Base-by-base conservation (phyloP, 2,888 invertebrate species). In the Pseudococcus viburni region DNA sequence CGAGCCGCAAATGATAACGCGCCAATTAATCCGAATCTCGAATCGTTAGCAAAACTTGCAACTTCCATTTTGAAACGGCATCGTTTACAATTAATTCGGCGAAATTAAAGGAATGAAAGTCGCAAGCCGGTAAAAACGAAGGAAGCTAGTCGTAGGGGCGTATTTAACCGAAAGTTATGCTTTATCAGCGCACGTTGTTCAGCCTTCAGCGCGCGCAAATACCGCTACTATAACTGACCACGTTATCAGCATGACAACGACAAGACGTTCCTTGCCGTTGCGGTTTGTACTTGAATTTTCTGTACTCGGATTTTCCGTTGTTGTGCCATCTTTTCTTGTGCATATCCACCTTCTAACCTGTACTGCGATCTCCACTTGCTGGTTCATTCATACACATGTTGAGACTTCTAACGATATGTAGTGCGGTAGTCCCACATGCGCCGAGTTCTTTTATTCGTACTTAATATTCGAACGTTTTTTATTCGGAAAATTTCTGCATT, bases 261-360 rank as follows among this genome's bases (percentile, higher is more conserved):
- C 46, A 83, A 42, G 46, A 83, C 46, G 80, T 83, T 83, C 46
- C 80, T 83, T 33, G 42, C 46, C 46, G 80, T 83, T 83, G 42
- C 46, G 80, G 80, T 83, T 83, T 83, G 80, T 83, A 83, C 80
- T 83, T 83, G 80, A 83, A 83, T 83, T 83, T 77, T 77, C 77
- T 77, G 17, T 39, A 77, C 39, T 77, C 77, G 77, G 77, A n/a
- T 77, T 77, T 83, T 83, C 42, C 80, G 80, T 46, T 19, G 80
- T 83, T 83, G 80, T 19, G 80, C 19, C 46, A 46, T 83, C 42
- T 83, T 83, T 83, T 83, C 77, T 83, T 42, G 80, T 83, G 80
- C 80, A 83, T 83, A 83, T 80, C 80, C 80, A 83, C 80, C 46
- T 83, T 83, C 46, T 77, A 83, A 83, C 80, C 42, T 83, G 39